These are phyloP conservation scores for Limnephilus marmoratus DNA, from an alignment of 2,888 invertebrate species.

Conservation along the genomic window DNA sequence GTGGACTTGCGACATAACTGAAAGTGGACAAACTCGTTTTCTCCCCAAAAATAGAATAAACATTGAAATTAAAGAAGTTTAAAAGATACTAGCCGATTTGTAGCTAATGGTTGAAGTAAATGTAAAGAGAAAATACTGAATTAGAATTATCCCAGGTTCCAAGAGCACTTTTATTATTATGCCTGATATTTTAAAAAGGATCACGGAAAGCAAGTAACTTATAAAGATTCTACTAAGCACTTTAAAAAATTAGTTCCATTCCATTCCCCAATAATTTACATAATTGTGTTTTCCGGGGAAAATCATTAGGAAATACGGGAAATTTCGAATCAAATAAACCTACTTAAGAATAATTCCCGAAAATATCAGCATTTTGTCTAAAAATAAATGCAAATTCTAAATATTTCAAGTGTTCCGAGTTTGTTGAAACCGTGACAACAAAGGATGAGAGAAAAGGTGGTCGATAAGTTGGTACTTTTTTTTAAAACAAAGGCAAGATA, in stretches of 20 bases:
- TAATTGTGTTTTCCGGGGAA: background rate
- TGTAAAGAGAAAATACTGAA: too few species aligned
- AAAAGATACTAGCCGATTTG: background rate
- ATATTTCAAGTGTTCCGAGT: background rate
- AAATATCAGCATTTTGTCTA: background rate
- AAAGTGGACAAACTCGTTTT: background rate
- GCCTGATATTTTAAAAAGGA: background rate
- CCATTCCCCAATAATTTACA: background rate
- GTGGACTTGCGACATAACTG: background rate
- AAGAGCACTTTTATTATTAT: background rate
- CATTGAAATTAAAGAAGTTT: background rate
- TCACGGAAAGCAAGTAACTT: background rate
- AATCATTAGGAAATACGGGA: background rate
- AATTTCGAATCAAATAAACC: background rate
- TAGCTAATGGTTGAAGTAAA: background rate
- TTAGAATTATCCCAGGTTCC: background rate
- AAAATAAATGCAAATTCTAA: background rate
- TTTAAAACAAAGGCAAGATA: background rate
- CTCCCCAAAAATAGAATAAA: background rate
- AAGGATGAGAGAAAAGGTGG: background rate
- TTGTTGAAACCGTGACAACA: background rate
- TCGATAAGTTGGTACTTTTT: background rate
- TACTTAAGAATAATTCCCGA: too few species aligned
- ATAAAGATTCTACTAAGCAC: background rate
- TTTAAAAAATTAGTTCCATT: background rate